Evolutionary conservation across 2,888 invertebrate genomes (phyloP).

Genomic region (Amphiduros pacificus): DNA sequence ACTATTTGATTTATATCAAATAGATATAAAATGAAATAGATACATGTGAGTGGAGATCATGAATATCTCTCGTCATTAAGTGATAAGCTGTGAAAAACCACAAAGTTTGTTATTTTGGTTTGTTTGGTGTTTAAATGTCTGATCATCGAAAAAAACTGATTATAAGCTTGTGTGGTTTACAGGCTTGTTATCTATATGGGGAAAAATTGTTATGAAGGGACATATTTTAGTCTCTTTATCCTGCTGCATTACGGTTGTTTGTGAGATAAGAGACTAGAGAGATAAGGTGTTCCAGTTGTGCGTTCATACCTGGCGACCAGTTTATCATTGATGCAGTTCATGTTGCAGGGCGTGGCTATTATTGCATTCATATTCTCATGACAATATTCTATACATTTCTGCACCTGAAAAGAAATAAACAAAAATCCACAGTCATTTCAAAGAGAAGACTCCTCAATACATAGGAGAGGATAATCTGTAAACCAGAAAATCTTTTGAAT

Average conservation of each 20-base stretch:
- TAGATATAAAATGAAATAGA: too few relatives aligned
- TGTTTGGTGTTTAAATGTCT: too few relatives aligned
- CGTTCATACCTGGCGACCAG: conserved; percentile 55
- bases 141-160: too few relatives aligned
- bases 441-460: not conserved
- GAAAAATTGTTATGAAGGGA: too few relatives aligned
- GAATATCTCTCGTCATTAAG: too few relatives aligned
- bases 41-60: too few relatives aligned
- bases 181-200: too few relatives aligned
- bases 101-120: too few relatives aligned
- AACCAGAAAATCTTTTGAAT: not conserved
- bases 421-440: not conserved
- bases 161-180: not conserved
- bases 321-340: conserved; percentile 82
- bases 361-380: conserved; percentile 86
- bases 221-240: too few relatives aligned
- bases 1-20: too few relatives aligned
- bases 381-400: conserved; percentile 84
- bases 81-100: too few relatives aligned
- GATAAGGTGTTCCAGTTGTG: not conserved
- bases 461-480: not conserved
- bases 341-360: conserved; percentile 80
- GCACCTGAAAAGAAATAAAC: conserved; percentile 60
- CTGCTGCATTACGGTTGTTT: not conserved
- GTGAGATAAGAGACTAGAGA: too few relatives aligned